These are phyloP conservation scores for Hucho hucho DNA, from an alignment of 2,113 vertebrate genomes.

Conservation along the genomic window DNA sequence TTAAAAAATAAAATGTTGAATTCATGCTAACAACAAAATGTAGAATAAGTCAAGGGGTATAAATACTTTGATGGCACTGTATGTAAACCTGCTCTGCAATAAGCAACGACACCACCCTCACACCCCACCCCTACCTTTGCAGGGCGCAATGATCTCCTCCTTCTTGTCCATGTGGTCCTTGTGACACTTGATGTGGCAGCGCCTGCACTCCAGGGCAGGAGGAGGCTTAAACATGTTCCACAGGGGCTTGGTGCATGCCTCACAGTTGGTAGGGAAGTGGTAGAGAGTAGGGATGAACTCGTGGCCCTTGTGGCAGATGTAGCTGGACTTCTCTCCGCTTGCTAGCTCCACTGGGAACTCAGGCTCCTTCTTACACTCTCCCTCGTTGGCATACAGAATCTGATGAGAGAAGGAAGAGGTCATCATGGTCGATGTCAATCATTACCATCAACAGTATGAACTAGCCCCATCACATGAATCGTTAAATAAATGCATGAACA, in stretches of 20 bases:
- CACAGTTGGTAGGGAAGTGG: constrained; percentile 97
- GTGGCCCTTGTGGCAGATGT: constrained; percentile 97
- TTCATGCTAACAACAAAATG: too few relatives aligned
- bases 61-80: too few relatives aligned
- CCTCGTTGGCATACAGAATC: constrained; percentile 98
- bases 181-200: constrained; percentile 99
- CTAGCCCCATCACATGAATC: not conserved
- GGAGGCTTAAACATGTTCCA: constrained; percentile 99
- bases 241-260: constrained; percentile 97
- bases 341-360: constrained; percentile 89
- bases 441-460: not conserved
- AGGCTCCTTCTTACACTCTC: constrained; percentile 96
- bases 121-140: constrained; percentile 79
- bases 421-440: not conserved
- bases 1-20: too few relatives aligned
- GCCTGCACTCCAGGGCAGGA: constrained; percentile 94
- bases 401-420: constrained; percentile 41
- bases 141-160: constrained; percentile 94
- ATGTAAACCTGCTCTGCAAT: too few relatives aligned
- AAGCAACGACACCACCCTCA: too few relatives aligned
- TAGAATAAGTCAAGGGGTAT: too few relatives aligned
- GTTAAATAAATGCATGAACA: not conserved
- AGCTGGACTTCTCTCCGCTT: constrained; percentile 93
- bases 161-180: constrained; percentile 99
- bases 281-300: constrained; percentile 98